These are phyloP conservation scores for Campoletis raptor DNA, from an alignment of 2,888 invertebrate genomes.

Conservation along the genomic window DNA sequence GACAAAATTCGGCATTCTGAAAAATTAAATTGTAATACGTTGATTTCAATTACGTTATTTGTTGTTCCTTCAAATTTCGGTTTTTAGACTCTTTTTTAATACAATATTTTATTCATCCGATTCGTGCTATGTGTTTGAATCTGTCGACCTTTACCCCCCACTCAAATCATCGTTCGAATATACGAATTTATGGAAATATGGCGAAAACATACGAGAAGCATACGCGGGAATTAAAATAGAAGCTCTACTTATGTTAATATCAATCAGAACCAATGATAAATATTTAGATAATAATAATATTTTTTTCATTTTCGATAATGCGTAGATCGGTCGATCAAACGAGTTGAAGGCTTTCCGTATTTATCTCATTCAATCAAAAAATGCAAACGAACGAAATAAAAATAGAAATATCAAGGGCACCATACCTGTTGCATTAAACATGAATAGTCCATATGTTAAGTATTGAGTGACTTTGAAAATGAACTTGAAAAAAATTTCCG, in stretches of 20 bases:
- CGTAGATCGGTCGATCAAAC: not conserved
- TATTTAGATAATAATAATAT: not conserved
- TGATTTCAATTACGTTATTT: not conserved
- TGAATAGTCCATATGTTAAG: not conserved
- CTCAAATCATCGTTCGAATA: not conserved
- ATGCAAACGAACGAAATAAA: not conserved
- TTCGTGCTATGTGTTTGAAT: not conserved
- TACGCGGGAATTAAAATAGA: not conserved
- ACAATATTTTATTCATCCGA: no score
- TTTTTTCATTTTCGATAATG: not conserved
- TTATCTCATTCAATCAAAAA: not conserved
- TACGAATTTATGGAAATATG: not conserved
- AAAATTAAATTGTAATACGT: not conserved
- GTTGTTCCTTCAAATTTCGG: not conserved
- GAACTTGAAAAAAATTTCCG: slow-evolving; percentile 29
- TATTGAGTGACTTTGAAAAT: slow-evolving; percentile 14
- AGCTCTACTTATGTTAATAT: not conserved
- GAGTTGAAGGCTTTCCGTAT: not conserved
- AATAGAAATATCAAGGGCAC: not conserved
- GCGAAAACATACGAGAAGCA: not conserved
- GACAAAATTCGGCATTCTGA: not conserved
- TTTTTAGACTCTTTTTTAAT: not conserved
- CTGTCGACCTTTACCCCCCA: not conserved
- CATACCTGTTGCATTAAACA: not conserved
- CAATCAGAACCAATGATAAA: not conserved